Evolutionary conservation across 2,797 vertebrate species (phyloP).

Genomic region (Anisognathus igniventris): DNA sequence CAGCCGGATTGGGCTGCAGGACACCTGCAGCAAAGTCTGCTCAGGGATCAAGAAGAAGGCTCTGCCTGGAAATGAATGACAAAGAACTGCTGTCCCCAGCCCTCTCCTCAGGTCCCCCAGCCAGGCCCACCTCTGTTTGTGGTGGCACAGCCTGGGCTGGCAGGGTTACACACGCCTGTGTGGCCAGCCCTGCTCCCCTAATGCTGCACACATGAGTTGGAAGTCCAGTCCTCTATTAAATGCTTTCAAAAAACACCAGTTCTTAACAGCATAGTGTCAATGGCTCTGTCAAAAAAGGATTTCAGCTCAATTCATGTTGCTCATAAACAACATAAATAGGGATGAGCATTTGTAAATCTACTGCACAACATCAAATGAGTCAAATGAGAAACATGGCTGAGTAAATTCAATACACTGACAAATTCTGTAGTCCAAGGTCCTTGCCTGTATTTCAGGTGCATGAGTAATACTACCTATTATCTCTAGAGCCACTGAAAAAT

Average conservation of each 20-base stretch:
- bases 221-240: not conserved
- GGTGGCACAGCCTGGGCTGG: too few species aligned
- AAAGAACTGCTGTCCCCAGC: not conserved
- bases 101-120: not conserved
- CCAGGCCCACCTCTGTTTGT: rapidly evolving
- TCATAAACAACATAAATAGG: not conserved
- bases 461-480: not conserved
- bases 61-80: not conserved
- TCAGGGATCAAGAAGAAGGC: not conserved
- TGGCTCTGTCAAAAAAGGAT: not conserved
- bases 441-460: not conserved
- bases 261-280: not conserved
- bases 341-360: not conserved
- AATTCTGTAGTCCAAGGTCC: not conserved
- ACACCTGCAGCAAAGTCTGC: not conserved
- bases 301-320: not conserved
- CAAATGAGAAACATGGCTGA: not conserved
- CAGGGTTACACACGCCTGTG: too few species aligned
- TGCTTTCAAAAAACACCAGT: not conserved
- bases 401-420: not conserved
- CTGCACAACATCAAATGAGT: not conserved
- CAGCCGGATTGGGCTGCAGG: rapidly evolving
- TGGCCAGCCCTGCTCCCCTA: not conserved
- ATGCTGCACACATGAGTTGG: not conserved
- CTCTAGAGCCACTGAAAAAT: not conserved